These are phyloP conservation scores for Zygogramma bicolorata DNA, from an alignment of 2,888 invertebrate genomes.

Conservation along the genomic window DNA sequence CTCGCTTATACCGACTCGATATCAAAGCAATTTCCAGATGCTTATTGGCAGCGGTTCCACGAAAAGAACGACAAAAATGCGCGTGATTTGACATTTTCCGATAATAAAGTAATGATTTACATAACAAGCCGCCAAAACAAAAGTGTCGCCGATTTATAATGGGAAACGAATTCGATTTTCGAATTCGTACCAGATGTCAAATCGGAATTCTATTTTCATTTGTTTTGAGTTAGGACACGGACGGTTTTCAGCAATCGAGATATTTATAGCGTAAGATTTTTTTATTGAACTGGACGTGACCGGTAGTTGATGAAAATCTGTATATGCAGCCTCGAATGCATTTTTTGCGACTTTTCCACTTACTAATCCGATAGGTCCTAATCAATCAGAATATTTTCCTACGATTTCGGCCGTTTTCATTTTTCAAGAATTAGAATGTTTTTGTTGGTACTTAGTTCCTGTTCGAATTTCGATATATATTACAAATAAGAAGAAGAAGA, in stretches of 20 bases:
- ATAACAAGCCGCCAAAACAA: not conserved
- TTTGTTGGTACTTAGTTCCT: too few relatives aligned
- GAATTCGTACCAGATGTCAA: not conserved
- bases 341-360: too few relatives aligned
- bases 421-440: too few relatives aligned
- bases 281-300: too few relatives aligned
- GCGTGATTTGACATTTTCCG: not conserved
- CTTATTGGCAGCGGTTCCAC: not conserved
- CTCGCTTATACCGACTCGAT: not conserved
- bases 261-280: not conserved
- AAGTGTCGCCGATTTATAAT: not conserved
- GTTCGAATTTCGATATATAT: too few relatives aligned
- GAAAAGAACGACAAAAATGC: not conserved
- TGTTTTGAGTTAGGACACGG: not conserved
- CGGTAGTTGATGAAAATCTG: too few relatives aligned
- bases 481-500: too few relatives aligned
- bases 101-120: not conserved
- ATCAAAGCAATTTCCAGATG: not conserved
- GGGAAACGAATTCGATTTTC: not conserved
- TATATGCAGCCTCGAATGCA: too few relatives aligned
- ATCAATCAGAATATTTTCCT: too few relatives aligned
- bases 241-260: not conserved
- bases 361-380: too few relatives aligned
- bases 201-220: not conserved
- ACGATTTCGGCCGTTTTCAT: too few relatives aligned